A percentile compares a stretch with the other conserved stretches of the same genome.
phyloP scores from a whole-genome alignment of 2,797 vertebrate genomes.

The Mormyrops boulengeri region DNA sequence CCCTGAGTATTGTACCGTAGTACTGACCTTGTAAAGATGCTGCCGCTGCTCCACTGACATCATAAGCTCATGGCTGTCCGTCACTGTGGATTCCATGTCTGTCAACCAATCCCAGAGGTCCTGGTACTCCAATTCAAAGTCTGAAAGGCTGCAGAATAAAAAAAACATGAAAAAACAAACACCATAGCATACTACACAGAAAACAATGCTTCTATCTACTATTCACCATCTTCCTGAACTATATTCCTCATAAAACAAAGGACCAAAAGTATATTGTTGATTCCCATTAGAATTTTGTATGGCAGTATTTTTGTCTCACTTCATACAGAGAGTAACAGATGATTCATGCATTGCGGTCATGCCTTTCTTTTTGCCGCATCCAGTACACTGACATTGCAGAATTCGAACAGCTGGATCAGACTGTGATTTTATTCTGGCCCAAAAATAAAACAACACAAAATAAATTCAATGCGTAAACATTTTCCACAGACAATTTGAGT shows the following conservation, averaged over 20 bases:
- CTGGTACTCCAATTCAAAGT: constrained; percentile 90
- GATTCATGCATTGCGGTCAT: not conserved
- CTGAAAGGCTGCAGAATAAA: constrained; percentile 74
- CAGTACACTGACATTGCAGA: not conserved
- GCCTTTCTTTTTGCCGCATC: not conserved
- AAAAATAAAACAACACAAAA: not conserved
- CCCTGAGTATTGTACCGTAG: constrained; percentile 42
- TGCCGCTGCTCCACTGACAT: constrained; percentile 95
- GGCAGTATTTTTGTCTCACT: not conserved
- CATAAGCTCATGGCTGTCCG: constrained; percentile 92
- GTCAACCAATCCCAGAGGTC: constrained; percentile 98
- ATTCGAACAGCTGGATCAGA: not conserved
- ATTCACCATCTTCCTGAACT: not conserved
- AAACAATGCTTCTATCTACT: not conserved
- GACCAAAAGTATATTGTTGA: not conserved
- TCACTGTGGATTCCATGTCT: constrained; percentile 95
- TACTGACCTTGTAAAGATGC: constrained; percentile 91
- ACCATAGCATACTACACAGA: not conserved
- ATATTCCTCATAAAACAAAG: not conserved
- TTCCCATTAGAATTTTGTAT: constrained; percentile 2
- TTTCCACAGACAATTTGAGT: not conserved
- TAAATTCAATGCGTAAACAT: not conserved
- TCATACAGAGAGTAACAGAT: not conserved
- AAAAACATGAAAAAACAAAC: not conserved
- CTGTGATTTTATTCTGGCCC: not conserved